Evolutionary conservation across 2,888 invertebrate species (phyloP).

Genomic region (Clostera curtula): DNA sequence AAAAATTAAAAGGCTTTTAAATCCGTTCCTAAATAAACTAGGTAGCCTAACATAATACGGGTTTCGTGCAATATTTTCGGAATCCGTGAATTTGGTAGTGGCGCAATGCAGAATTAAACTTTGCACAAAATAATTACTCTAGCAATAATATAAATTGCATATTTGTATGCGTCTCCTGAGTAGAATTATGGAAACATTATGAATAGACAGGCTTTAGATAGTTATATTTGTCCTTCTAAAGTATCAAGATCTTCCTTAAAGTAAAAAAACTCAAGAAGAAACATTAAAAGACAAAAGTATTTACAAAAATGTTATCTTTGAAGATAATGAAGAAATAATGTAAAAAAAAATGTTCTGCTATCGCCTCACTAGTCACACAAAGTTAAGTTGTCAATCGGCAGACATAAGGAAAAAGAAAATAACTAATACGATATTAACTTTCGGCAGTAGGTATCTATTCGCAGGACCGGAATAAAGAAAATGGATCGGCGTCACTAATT

Average conservation of each 20-base stretch:
- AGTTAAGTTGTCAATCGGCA: not conserved
- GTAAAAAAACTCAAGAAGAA: no score
- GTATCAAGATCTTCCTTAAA: no score
- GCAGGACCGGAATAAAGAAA: slow-evolving; percentile 28
- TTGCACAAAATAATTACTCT: slow-evolving; percentile 40
- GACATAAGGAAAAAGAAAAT: slow-evolving; percentile 12
- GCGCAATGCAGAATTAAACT: slow-evolving; percentile 52
- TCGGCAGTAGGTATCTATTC: slow-evolving; percentile 14
- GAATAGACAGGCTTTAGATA: no score
- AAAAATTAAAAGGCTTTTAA: no score
- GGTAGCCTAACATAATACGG: slow-evolving; percentile 24
- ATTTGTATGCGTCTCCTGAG: slow-evolving; percentile 28
- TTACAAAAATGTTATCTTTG: slow-evolving; percentile 38
- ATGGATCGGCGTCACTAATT: slow-evolving; percentile 45
- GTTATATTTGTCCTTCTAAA: no score
- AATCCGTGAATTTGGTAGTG: slow-evolving; percentile 37
- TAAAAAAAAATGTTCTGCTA: slow-evolving; percentile 56
- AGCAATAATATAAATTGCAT: slow-evolving; percentile 24
- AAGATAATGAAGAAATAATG: slow-evolving; percentile 54
- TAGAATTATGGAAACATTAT: slow-evolving; percentile 42
- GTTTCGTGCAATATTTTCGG: slow-evolving; percentile 34
- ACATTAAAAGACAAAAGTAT: no score
- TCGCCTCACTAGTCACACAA: slow-evolving; percentile 38
- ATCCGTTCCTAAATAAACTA: no score
- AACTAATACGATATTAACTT: slow-evolving; percentile 18